A percentile compares a stretch with the other conserved stretches of the same genome.
These are phyloP conservation scores for Spilarctia lutea DNA, from an alignment of 2,888 invertebrate genomes.

Conservation along the genomic window DNA sequence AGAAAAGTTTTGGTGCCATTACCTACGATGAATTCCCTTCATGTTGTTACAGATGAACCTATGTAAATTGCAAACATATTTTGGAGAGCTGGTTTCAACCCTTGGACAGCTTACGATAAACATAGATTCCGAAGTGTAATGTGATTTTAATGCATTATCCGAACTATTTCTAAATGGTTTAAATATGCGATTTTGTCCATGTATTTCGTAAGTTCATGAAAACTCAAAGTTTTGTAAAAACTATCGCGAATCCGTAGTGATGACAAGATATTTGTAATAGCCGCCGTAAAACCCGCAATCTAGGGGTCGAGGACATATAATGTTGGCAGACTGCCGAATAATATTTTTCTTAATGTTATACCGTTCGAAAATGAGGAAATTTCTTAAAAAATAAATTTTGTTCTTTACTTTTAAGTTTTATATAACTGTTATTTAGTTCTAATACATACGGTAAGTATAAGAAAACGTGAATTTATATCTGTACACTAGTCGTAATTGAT, in stretches of 20 bases:
- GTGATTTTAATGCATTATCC: not conserved
- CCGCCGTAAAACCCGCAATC: slow-evolving; percentile 29
- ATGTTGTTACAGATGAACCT: not conserved
- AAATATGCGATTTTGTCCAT: not conserved
- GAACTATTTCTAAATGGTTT: no score
- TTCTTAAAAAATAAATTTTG: not conserved
- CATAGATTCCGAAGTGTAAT: not conserved
- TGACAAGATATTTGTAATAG: slow-evolving; percentile 34
- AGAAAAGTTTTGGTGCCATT: not conserved
- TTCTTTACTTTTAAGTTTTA: not conserved
- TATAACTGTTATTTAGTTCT: not conserved
- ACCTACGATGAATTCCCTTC: not conserved
- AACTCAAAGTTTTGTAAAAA: not conserved
- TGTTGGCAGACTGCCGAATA: slow-evolving; percentile 36
- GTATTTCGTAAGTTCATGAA: not conserved
- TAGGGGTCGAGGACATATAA: slow-evolving; percentile 20
- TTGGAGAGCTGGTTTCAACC: not conserved
- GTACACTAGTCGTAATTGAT: no score
- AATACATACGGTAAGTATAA: not conserved
- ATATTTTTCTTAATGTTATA: slow-evolving; percentile 19
- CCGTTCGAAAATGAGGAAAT: slow-evolving; percentile 18
- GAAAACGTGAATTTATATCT: not conserved
- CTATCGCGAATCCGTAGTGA: slow-evolving; percentile 21
- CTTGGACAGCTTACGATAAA: not conserved
- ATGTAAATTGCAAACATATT: not conserved